Evolutionary conservation across 2,113 vertebrate species (phyloP).

Genomic region (Pteronura brasiliensis): DNA sequence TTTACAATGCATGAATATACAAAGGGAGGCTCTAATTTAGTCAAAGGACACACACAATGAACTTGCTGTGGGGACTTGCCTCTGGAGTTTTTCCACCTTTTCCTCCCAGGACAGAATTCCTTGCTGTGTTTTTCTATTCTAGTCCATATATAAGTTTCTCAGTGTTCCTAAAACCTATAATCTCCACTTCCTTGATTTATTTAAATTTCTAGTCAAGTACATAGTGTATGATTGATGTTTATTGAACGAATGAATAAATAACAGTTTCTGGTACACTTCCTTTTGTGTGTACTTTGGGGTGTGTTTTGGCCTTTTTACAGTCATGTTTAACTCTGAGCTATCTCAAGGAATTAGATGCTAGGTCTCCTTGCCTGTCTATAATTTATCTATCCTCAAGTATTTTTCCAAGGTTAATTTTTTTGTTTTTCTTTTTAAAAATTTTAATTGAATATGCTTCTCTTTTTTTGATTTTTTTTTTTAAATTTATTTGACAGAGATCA

Average conservation of each 20-base stretch:
- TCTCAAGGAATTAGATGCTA: background rate
- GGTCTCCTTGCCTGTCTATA: background rate
- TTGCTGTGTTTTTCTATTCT: background rate
- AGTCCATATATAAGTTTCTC: background rate
- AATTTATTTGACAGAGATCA: too few species aligned
- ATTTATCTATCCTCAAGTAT: background rate
- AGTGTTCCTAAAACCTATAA: background rate
- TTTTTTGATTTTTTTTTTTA: too few species aligned
- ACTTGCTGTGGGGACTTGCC: background rate
- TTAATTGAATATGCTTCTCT: background rate
- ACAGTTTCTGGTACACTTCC: background rate
- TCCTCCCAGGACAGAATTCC: background rate
- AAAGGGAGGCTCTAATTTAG: background rate
- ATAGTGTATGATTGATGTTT: background rate
- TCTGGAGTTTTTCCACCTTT: background rate
- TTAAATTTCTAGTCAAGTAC: background rate
- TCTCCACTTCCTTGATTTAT: background rate
- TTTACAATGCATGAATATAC: background rate
- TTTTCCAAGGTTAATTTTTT: background rate
- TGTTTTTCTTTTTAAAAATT: background rate
- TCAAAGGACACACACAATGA: background rate
- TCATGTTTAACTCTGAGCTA: background rate
- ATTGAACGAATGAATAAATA: background rate
- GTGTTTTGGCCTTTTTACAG: background rate
- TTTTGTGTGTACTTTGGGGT: background rate